phyloP scores from a whole-genome alignment of 1,140 invertebrate species.

The Capitella teleta region DNA sequence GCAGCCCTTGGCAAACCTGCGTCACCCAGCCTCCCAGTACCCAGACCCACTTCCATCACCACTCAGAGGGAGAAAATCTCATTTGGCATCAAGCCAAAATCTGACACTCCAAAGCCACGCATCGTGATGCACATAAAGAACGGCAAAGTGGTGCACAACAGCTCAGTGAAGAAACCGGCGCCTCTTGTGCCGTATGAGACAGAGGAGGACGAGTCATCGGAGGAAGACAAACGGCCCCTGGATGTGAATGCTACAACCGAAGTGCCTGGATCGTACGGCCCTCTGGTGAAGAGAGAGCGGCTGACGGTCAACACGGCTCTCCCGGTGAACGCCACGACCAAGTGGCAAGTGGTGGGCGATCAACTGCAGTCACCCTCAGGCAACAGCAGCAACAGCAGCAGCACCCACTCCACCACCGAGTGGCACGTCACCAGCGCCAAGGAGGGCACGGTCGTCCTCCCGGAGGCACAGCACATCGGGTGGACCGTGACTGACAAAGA shows the following conservation, averaged over 20 bases:
- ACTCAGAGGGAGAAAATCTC: constrained; percentile 23
- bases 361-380: constrained; percentile 27
- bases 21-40: too few species aligned
- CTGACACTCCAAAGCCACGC: constrained; percentile 17
- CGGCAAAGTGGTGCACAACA: constrained; percentile 23
- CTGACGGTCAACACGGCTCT: constrained; percentile 7
- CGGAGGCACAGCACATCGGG: not conserved
- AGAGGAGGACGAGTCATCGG: constrained; percentile 29
- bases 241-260: constrained; percentile 24
- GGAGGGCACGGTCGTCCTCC: not conserved
- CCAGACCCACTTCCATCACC: constrained; percentile 12
- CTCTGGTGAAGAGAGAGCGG: constrained; percentile 13
- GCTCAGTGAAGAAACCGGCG: constrained; percentile 17
- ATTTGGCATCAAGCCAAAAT: constrained; percentile 19
- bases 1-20: too few species aligned
- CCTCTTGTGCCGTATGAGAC: constrained; percentile 35
- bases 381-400: constrained; percentile 25
- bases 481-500: constrained; percentile 3
- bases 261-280: constrained; percentile 21
- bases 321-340: constrained; percentile 26
- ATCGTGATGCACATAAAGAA: constrained; percentile 40
- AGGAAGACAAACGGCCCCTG: constrained; percentile 24
- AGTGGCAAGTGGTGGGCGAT: constrained; percentile 30
- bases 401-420: constrained; percentile 37
- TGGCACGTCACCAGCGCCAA: constrained; percentile 32